Evolutionary conservation across 2,113 vertebrate species (phyloP).

Genomic region (Lophotis ruficrista): DNA sequence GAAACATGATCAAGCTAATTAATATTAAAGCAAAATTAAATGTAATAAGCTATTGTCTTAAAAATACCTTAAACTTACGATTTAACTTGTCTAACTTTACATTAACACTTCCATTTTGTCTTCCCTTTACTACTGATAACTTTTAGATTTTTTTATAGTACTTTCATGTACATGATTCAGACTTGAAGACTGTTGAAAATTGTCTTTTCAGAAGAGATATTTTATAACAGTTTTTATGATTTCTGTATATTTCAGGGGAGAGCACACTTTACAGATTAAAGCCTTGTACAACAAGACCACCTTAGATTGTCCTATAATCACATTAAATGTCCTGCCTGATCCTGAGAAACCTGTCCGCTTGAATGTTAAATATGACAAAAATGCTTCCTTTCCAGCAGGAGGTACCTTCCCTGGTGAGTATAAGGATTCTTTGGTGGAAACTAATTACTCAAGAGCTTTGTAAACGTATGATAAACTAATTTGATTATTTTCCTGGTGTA

Average conservation of each 20-base stretch:
- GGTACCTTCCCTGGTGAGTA: slow-evolving; percentile 84
- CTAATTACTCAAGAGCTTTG: not conserved
- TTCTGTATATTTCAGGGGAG: slow-evolving; percentile 79
- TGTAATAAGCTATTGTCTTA: not conserved
- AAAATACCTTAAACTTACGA: not conserved
- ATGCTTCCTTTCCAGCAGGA: slow-evolving; percentile 79
- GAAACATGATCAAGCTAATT: not conserved
- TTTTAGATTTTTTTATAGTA: not conserved
- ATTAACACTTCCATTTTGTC: not conserved
- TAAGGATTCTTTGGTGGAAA: not conserved
- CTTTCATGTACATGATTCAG: not conserved
- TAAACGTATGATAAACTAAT: not conserved
- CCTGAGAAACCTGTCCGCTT: slow-evolving; percentile 84
- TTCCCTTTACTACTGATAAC: not conserved
- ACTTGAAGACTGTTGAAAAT: not conserved
- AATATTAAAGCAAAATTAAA: not conserved
- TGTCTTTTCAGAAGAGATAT: not conserved
- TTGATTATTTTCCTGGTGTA: not conserved
- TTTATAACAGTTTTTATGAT: not conserved
- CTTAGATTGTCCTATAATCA: slow-evolving; percentile 80
- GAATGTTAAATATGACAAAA: slow-evolving; percentile 80
- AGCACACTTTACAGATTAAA: slow-evolving; percentile 79
- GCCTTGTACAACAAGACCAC: slow-evolving; percentile 73
- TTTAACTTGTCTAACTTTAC: not conserved
- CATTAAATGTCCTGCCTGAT: slow-evolving; percentile 85